phyloP scores from a whole-genome alignment of 30 jellyfish, hydroid and myxozoan species.

The Cassiopea xamachana region DNA sequence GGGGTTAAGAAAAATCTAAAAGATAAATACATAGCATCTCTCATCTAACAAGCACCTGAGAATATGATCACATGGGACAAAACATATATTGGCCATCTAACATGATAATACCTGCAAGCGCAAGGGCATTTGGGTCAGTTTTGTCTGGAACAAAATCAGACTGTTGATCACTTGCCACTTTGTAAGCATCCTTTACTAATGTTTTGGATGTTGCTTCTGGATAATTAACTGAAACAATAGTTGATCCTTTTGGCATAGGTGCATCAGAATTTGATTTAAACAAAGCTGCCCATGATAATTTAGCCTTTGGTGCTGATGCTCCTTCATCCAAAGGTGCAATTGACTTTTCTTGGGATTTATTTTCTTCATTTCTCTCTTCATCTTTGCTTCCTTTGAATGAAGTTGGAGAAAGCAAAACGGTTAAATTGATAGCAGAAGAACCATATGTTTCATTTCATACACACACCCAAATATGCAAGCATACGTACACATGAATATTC shows the following conservation, averaged over 20 bases:
- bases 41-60: no score
- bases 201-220: slow-evolving; percentile 25
- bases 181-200: not conserved
- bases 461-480: no score
- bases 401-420: not conserved
- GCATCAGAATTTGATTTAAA: slow-evolving; percentile 39
- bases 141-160: slow-evolving; percentile 21
- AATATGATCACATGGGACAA: no score
- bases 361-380: slow-evolving; percentile 26
- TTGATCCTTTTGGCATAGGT: not conserved
- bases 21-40: no score
- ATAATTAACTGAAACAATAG: slow-evolving; percentile 46
- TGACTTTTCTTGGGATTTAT: not conserved
- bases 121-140: slow-evolving; percentile 50
- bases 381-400: slow-evolving; percentile 6
- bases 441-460: no score
- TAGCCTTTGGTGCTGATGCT: slow-evolving; percentile 21
- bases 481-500: no score
- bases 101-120: slow-evolving; percentile 70
- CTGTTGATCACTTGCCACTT: not conserved
- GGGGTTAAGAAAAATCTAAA: no score
- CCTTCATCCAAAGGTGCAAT: not conserved
- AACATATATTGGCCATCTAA: no score
- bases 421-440: no score
- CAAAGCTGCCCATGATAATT: slow-evolving; percentile 76